Evolutionary conservation across 2,797 vertebrate genomes (phyloP).

Genomic region (Erithacus rubecula): DNA sequence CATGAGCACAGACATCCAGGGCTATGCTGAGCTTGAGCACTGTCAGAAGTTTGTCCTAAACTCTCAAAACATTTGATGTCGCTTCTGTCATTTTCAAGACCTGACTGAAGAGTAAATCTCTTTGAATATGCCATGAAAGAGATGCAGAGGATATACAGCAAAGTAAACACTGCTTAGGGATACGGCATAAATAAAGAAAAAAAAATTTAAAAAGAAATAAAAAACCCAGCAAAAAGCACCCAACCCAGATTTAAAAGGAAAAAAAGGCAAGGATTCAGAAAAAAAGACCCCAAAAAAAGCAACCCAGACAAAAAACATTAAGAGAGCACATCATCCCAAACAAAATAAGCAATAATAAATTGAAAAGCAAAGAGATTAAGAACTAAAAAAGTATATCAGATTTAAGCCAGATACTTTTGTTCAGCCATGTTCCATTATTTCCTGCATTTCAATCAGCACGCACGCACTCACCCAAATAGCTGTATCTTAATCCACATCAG

Average conservation of each 20-base stretch:
- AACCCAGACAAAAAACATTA: background rate
- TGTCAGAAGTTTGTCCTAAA: background rate
- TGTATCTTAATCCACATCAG: background rate
- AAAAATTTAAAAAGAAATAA: background rate
- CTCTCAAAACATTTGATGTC: background rate
- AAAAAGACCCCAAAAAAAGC: rapidly evolving
- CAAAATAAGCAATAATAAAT: background rate
- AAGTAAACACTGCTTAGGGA: background rate
- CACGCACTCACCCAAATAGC: background rate
- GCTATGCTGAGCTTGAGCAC: background rate
- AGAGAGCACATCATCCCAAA: background rate
- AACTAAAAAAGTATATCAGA: background rate
- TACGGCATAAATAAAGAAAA: background rate
- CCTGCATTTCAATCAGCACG: background rate
- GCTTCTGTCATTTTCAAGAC: background rate
- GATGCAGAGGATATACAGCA: background rate
- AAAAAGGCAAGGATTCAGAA: background rate
- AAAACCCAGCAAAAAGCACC: background rate
- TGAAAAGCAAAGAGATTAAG: background rate
- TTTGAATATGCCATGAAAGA: background rate
- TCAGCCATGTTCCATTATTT: background rate
- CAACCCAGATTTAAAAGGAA: background rate
- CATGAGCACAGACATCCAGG: background rate
- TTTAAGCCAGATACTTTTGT: background rate
- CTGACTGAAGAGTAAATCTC: background rate